These are phyloP conservation scores for Ophion obscuratus DNA, from an alignment of 2,888 invertebrate genomes.

Conservation along the genomic window DNA sequence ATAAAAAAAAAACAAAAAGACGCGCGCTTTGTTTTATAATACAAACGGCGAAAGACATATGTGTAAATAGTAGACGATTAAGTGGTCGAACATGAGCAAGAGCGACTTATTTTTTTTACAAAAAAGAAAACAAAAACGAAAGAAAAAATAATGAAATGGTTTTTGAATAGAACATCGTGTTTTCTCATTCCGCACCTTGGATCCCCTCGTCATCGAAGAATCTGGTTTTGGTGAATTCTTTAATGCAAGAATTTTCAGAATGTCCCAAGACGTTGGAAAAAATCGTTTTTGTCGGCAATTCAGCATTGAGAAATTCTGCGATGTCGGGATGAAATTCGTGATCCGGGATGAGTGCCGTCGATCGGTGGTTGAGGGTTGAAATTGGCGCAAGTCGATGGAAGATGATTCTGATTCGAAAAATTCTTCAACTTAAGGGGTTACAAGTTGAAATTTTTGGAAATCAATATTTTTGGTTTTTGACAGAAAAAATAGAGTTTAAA, in stretches of 20 bases:
- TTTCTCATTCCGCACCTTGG: background rate
- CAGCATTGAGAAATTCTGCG: too few species aligned
- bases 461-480: too few species aligned
- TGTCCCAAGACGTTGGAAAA: background rate
- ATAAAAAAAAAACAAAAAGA: conserved; percentile 26
- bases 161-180: background rate
- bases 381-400: too few species aligned
- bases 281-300: too few species aligned
- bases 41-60: conserved; percentile 3
- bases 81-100: conserved; percentile 57
- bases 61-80: conserved; percentile 70
- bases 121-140: conserved; percentile 51
- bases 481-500: too few species aligned
- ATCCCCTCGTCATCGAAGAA: background rate
- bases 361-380: too few species aligned
- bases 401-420: too few species aligned
- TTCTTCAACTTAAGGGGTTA: too few species aligned
- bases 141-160: conserved; percentile 30
- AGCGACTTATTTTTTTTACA: conserved; percentile 72
- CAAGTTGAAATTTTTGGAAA: too few species aligned
- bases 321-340: too few species aligned
- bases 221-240: background rate
- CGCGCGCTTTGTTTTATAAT: background rate
- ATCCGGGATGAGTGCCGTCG: too few species aligned
- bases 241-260: background rate